Conservation (phyloP, 2,888 invertebrate species). For the Phortica magna region DNA sequence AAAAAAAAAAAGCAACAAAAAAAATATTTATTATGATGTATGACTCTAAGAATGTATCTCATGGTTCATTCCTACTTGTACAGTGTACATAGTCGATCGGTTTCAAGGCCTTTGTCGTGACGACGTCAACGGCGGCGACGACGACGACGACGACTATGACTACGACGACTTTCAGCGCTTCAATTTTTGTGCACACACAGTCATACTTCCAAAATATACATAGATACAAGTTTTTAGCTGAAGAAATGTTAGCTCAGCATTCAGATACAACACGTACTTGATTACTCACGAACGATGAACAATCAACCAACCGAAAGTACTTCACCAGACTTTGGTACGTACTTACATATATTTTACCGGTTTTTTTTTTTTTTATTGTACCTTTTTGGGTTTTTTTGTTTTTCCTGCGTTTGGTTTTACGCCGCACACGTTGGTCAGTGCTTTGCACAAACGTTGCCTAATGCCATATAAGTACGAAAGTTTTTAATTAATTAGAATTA, state of each 20-base stretch:
- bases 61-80: constrained; percentile 11
- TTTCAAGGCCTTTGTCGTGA: constrained; percentile 27
- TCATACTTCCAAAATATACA: neutral
- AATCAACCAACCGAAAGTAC: neutral
- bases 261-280: neutral
- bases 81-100: neutral
- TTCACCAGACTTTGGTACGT: neutral
- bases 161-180: neutral
- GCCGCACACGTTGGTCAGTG: neutral
- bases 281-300: neutral
- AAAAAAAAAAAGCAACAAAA: neutral
- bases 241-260: constrained; percentile 6
- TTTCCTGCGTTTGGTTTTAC: neutral
- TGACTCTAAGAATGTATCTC: constrained; percentile 17
- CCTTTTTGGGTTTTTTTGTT: neutral
- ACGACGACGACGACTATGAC: neutral
- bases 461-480: neutral
- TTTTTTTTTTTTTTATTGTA: neutral
- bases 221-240: neutral
- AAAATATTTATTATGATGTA: constrained; percentile 29
- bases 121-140: neutral
- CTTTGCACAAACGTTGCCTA: too few species aligned
- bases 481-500: constrained; percentile 31
- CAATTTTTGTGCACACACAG: neutral
- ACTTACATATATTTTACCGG: neutral